Evolutionary conservation across 2,113 vertebrate species (phyloP).

Genomic region (Baryphthengus martii): DNA sequence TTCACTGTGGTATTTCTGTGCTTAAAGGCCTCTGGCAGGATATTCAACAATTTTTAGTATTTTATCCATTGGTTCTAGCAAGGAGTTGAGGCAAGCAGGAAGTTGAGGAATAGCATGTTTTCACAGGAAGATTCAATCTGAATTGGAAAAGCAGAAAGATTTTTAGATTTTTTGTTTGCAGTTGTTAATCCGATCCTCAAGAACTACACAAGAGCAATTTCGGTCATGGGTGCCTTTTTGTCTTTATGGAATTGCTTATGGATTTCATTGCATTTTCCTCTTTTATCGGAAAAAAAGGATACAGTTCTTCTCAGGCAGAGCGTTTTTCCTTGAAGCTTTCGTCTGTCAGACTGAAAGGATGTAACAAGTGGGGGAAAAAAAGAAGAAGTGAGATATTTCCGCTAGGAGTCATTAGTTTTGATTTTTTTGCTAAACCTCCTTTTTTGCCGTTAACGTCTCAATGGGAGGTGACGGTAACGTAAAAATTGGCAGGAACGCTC

Average conservation of each 20-base stretch:
- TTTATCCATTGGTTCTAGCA: neutral
- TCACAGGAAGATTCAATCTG: neutral
- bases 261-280: neutral
- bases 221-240: neutral
- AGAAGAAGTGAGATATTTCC: neutral
- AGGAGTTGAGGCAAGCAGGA: neutral
- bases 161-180: neutral
- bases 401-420: neutral
- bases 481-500: neutral
- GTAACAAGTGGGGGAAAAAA: neutral
- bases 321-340: neutral
- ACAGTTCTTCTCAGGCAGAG: neutral
- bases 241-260: neutral
- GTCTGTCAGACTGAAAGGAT: neutral
- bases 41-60: neutral
- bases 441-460: neutral
- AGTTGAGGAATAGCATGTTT: neutral
- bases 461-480: neutral
- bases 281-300: neutral
- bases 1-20: rapidly evolving
- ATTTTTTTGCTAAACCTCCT: neutral
- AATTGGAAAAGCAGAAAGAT: neutral
- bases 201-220: neutral
- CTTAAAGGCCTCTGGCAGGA: neutral
- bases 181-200: neutral